Conservation (phyloP, 2,888 invertebrate genomes). For the Halocaridina rubra region DNA sequence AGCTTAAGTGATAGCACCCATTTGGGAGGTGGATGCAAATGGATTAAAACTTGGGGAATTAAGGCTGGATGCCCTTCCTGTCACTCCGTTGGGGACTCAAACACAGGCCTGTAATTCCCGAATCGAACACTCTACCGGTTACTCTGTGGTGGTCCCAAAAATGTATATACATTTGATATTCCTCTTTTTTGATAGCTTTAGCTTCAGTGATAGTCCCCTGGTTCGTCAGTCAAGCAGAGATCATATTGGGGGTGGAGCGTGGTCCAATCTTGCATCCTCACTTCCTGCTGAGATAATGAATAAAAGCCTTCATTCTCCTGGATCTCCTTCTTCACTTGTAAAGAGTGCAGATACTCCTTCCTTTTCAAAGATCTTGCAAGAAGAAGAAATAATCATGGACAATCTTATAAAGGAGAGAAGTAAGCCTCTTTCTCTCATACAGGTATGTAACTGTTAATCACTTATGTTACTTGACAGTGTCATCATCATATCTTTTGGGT, state of each 20-base stretch:
- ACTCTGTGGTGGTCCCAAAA: too few relatives aligned
- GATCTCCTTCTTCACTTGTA: background rate
- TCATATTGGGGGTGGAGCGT: background rate
- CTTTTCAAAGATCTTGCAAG: slow-evolving; percentile 21
- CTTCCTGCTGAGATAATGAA: background rate
- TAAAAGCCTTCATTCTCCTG: background rate
- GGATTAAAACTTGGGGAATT: too few relatives aligned
- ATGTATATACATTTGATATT: too few relatives aligned
- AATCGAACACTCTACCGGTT: too few relatives aligned
- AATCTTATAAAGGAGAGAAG: slow-evolving; percentile 26
- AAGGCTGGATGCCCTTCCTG: too few relatives aligned
- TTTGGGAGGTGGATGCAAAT: too few relatives aligned
- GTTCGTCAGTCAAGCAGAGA: background rate
- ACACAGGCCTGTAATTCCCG: too few relatives aligned
- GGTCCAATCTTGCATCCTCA: slow-evolving; percentile 6
- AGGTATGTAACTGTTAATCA: too few relatives aligned
- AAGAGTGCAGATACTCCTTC: background rate
- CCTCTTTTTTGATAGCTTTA: background rate
- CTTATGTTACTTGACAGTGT: too few relatives aligned
- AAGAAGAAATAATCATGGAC: slow-evolving; percentile 32
- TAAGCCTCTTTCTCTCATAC: slow-evolving; percentile 35
- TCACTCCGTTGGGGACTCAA: too few relatives aligned
- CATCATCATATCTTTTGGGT: too few relatives aligned
- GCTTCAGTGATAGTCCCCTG: background rate
- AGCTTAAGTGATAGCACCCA: too few relatives aligned